Conservation (phyloP, 1,140 invertebrate species). For the Trichogramma pretiosum region DNA sequence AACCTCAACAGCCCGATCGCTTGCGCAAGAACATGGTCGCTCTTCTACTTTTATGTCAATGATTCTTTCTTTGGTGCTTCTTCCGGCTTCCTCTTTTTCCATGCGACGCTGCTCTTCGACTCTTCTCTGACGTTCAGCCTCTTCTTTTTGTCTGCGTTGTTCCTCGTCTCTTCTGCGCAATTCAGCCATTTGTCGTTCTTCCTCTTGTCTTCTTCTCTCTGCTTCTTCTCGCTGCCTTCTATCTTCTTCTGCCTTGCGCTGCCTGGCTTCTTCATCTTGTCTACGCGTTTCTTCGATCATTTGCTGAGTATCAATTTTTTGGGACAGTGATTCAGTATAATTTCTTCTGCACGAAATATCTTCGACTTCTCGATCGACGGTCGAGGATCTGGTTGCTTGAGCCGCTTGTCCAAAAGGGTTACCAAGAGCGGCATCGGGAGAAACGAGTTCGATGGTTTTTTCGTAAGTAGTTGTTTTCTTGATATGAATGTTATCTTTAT, state of each 20-base stretch:
- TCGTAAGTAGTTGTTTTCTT: conserved; percentile 40
- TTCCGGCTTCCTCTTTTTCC: conserved; percentile 28
- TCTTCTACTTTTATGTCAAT: conserved; percentile 24
- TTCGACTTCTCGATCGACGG: conserved; percentile 27
- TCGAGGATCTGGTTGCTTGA: conserved; percentile 15
- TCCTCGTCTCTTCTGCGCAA: conserved; percentile 25
- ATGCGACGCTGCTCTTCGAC: conserved; percentile 21
- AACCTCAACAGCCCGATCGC: conserved; percentile 20
- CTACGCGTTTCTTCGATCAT: conserved; percentile 33
- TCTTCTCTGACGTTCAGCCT: conserved; percentile 22
- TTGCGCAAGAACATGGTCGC: conserved; percentile 5
- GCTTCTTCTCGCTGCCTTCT: conserved; percentile 26
- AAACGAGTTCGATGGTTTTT: conserved; percentile 35
- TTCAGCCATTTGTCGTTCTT: conserved; percentile 25
- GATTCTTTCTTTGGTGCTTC: conserved; percentile 20
- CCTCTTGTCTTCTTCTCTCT: conserved; percentile 26
- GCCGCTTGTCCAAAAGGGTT: conserved; percentile 15
- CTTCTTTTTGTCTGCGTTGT: conserved; percentile 23
- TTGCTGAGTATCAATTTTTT: conserved; percentile 35
- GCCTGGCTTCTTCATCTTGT: conserved; percentile 31
- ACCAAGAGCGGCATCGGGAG: conserved; percentile 24
- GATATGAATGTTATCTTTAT: conserved; percentile 36
- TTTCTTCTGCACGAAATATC: conserved; percentile 22
- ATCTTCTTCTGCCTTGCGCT: conserved; percentile 29
- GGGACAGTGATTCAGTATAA: conserved; percentile 29